These are phyloP conservation scores for Hemiprocne comata DNA, from an alignment of 2,113 vertebrate species.

Conservation along the genomic window DNA sequence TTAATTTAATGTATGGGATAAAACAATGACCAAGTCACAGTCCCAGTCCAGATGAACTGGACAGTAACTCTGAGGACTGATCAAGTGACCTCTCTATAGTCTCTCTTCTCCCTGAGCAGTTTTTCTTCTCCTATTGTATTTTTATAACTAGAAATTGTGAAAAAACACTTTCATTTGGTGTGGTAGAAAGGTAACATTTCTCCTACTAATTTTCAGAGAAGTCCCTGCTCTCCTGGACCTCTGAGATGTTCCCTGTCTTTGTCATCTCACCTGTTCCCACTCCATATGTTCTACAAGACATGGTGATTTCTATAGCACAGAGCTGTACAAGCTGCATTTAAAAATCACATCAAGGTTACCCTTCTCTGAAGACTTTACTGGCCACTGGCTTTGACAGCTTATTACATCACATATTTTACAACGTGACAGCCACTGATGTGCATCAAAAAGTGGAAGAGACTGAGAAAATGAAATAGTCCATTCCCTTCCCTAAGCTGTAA, in stretches of 20 bases:
- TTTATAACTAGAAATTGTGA: not conserved
- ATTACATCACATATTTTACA: not conserved
- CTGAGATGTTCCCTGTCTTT: not conserved
- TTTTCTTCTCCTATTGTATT: not conserved
- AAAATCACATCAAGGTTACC: not conserved
- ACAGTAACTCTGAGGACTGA: not conserved
- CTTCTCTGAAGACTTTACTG: not conserved
- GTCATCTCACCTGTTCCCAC: not conserved
- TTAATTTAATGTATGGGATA: not conserved
- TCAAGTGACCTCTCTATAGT: not conserved
- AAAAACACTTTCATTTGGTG: not conserved
- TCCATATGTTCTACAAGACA: not conserved
- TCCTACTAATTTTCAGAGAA: not conserved
- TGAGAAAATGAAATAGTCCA: not conserved
- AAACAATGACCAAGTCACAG: not conserved
- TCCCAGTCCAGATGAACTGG: not conserved
- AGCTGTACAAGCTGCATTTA: not conserved
- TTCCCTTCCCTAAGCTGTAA: not conserved
- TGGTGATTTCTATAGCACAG: not conserved
- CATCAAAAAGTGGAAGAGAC: not conserved
- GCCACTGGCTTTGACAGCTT: not conserved
- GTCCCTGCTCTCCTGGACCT: rapidly evolving
- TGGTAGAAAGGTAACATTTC: not conserved
- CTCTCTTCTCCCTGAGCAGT: not conserved
- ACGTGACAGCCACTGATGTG: not conserved